phyloP scores from a whole-genome alignment of 2,113 vertebrate genomes.

The Eira barbara region DNA sequence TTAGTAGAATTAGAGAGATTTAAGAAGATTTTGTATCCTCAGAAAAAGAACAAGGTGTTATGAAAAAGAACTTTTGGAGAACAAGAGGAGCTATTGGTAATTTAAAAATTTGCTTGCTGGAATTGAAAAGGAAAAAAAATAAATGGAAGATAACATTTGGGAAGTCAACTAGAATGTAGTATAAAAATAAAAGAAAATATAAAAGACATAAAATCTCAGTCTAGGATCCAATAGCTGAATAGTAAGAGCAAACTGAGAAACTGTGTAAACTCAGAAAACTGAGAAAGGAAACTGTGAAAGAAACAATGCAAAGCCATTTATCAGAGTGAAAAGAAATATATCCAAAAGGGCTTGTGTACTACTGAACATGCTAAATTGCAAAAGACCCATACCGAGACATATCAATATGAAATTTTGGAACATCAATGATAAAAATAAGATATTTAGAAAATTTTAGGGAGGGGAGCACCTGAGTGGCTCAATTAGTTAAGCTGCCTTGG shows the following conservation, averaged over 20 bases:
- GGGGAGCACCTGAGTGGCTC: not conserved
- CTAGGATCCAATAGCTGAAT: not conserved
- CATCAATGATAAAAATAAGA: not conserved
- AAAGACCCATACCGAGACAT: not conserved
- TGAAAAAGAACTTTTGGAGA: not conserved
- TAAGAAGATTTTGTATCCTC: not conserved
- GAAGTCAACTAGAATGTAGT: not conserved
- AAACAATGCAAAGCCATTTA: not conserved
- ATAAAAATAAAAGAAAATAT: not conserved
- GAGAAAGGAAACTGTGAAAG: not conserved
- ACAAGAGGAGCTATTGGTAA: not conserved
- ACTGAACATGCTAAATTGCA: not conserved
- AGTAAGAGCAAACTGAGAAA: not conserved
- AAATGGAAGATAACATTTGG: not conserved
- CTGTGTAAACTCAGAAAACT: not conserved
- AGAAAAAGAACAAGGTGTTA: not conserved
- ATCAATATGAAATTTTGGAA: not conserved
- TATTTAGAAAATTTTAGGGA: not conserved
- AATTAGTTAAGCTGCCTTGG: not conserved
- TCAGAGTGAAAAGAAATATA: not conserved
- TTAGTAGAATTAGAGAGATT: not conserved
- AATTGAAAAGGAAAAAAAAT: not conserved
- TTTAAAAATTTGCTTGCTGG: not conserved
- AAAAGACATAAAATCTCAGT: not conserved
- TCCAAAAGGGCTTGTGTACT: not conserved